phyloP scores from a whole-genome alignment of 2,888 invertebrate genomes.

The Scaptodrosophila latifasciaeformis region DNA sequence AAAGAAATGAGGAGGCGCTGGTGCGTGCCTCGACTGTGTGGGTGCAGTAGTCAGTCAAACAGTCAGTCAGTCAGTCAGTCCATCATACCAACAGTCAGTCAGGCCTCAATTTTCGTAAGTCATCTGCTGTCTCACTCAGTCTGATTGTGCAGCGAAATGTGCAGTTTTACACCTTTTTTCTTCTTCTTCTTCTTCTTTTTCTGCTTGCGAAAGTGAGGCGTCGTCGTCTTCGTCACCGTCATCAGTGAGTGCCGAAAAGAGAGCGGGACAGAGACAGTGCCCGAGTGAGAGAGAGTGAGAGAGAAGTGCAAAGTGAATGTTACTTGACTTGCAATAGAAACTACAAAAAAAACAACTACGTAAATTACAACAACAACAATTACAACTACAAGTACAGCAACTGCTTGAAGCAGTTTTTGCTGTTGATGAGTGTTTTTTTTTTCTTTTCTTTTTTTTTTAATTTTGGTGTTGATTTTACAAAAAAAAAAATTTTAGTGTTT shows the following conservation, averaged over 20 bases:
- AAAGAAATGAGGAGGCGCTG: no score
- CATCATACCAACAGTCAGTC: no score
- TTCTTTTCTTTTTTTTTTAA: neutral
- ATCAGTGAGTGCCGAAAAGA: conserved; percentile 1
- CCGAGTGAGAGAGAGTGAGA: conserved; percentile 20
- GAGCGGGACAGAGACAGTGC: neutral
- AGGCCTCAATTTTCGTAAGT: neutral
- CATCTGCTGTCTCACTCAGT: conserved; percentile 3
- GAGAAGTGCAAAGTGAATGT: conserved; percentile 1
- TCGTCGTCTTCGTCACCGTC: conserved; percentile 20
- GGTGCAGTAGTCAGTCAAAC: conserved; percentile 37
- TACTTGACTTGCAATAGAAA: no score
- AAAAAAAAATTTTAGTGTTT: conserved; percentile 17
- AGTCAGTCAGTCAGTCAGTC: conserved; percentile 8
- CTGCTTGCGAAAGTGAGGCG: conserved; percentile 61
- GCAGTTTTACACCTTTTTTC: conserved; percentile 56
- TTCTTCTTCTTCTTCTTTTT: conserved; percentile 28
- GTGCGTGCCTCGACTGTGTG: conserved; percentile 25
- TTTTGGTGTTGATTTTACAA: conserved; percentile 20
- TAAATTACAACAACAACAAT: no score
- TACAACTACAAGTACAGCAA: no score
- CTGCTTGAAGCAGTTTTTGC: neutral
- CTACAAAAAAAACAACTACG: no score
- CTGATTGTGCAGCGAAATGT: conserved; percentile 57
- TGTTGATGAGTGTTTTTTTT: conserved; percentile 27